Evolutionary conservation across 2,113 vertebrate species (phyloP), one percentile per base, ranked within the genome.

Genomic region (Podocnemis expansa): DNA sequence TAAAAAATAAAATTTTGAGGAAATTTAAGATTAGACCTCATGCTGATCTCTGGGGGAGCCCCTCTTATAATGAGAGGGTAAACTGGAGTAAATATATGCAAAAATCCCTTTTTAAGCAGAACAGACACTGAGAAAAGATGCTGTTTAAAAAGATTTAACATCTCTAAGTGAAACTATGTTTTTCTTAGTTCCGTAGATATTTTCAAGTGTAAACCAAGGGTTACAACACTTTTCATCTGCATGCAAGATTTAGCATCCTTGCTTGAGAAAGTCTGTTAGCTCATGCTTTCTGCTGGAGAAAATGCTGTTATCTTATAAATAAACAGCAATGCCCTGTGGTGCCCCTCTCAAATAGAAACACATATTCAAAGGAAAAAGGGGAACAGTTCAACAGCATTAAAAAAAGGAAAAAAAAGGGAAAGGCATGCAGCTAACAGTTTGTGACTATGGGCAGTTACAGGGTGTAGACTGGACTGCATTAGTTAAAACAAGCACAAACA

Each of bases 261-360:
- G 45, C 54, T 76, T 78, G 51, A 95, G 87, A 83, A 70, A 96
- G 93, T 87, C 85, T 70, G 70, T 79, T 58, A 27, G n/a, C 80
- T 95, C 52, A 2, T 29, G 78, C 41, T 91, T 94, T 97, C 90
- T 89, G 51, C 95, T 94, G 93, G 58, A 90, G 91, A 43, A 56
- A 95, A 87, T 0, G 4, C 75, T 86, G 96, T 96, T 97, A 94
- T 89, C 89, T 94, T 93, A 96, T 41, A 93, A 97, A 97, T 92
- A 97, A 96, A 89, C 56, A 96, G 93, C 92, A 91, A 47, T 96
- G 91, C 94, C 97, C 95, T 1, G 34, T 96, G 92, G 94, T 93
- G 55, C 51, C 88, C 79, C 94, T 96, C 82, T 82, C 83, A 93
- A 94, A 96, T 5, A 87, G 92, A 90, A 95, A 89, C 54, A 94